These are phyloP conservation scores for Zingel zingel DNA, from an alignment of 2,113 vertebrate genomes.

Conservation along the genomic window DNA sequence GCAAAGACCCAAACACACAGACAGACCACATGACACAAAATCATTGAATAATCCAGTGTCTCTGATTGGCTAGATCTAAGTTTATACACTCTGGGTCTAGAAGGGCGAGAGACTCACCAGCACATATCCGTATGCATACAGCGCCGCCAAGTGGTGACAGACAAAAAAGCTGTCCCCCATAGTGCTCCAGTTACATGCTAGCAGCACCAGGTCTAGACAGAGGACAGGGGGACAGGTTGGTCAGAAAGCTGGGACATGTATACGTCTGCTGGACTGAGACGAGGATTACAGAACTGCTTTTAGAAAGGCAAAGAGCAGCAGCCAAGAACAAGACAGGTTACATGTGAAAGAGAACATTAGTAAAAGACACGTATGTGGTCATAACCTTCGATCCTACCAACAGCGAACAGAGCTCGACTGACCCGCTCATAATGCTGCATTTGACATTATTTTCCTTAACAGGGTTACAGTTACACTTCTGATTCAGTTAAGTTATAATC, in stretches of 20 bases:
- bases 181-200: constrained; percentile 87
- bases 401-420: too few relatives aligned
- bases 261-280: neutral
- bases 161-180: constrained; percentile 87
- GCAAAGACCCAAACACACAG: constrained; percentile 36
- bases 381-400: too few relatives aligned
- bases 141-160: constrained; percentile 88
- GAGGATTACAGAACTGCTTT: neutral
- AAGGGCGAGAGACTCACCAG: constrained; percentile 79
- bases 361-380: too few relatives aligned
- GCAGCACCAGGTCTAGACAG: constrained; percentile 83
- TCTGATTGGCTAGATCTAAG: too few relatives aligned
- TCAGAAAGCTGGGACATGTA: constrained; percentile 5
- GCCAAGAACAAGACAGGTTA: too few relatives aligned
- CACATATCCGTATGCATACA: constrained; percentile 88
- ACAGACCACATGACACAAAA: neutral
- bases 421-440: too few relatives aligned
- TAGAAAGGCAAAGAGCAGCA: neutral
- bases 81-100: neutral
- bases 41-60: neutral
- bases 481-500: too few relatives aligned
- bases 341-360: too few relatives aligned
- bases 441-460: too few relatives aligned
- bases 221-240: constrained; percentile 4
- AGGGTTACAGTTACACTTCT: too few relatives aligned